Evolutionary conservation across 2,888 invertebrate genomes (phyloP).

Genomic region (Hetaerina titia): DNA sequence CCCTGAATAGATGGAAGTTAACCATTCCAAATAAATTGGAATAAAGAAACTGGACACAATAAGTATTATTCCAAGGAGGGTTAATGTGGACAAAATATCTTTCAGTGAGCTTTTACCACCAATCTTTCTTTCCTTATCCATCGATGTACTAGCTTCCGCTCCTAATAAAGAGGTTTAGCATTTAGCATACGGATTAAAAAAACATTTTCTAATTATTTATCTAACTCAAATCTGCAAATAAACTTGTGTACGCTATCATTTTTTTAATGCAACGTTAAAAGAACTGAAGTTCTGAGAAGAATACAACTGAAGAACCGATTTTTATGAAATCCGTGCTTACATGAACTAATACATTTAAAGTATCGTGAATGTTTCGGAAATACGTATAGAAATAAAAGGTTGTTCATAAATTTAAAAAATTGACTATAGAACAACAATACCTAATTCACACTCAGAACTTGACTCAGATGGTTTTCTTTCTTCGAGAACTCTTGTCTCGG

Average conservation of each 20-base stretch:
- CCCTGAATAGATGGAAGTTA: neutral
- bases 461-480: neutral
- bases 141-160: neutral
- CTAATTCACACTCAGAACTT: neutral
- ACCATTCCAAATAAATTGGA: slow-evolving; percentile 5
- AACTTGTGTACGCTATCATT: too few relatives aligned
- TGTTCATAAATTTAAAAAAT: too few relatives aligned
- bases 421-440: neutral
- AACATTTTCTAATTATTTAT: too few relatives aligned
- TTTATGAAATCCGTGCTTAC: too few relatives aligned
- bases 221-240: too few relatives aligned
- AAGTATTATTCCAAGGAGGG: neutral
- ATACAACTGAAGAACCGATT: too few relatives aligned
- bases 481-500: neutral
- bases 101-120: neutral
- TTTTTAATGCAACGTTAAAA: too few relatives aligned
- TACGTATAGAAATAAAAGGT: too few relatives aligned
- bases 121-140: neutral
- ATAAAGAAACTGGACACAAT: neutral
- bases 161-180: neutral
- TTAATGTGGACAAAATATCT: neutral
- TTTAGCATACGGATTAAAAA: too few relatives aligned
- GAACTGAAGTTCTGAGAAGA: too few relatives aligned
- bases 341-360: too few relatives aligned
- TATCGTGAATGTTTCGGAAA: too few relatives aligned